phyloP scores from a whole-genome alignment of 1,140 invertebrate species.

The Pseudomyrmex gracilis region DNA sequence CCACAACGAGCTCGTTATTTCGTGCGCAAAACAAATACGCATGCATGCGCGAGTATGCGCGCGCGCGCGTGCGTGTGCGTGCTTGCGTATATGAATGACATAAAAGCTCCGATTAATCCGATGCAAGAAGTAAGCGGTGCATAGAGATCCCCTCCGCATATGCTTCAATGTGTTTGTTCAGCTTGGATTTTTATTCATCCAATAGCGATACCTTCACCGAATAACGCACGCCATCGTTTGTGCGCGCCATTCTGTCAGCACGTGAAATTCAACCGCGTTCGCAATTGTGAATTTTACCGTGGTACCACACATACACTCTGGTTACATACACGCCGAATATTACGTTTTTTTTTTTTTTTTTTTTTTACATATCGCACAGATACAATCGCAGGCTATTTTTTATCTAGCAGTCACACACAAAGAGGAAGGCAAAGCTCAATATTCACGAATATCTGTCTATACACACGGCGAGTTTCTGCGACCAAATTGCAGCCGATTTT shows the following conservation, averaged over 20 bases:
- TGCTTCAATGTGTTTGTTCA: conserved; percentile 52
- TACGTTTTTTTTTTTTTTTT: conserved; percentile 34
- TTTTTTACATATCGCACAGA: conserved; percentile 1
- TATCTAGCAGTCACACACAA: neutral
- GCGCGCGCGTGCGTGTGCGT: too few relatives aligned
- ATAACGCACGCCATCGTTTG: conserved; percentile 55
- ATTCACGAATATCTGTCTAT: neutral
- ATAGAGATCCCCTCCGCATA: conserved; percentile 1
- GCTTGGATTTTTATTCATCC: conserved; percentile 55
- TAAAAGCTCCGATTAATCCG: conserved; percentile 48
- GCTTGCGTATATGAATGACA: neutral
- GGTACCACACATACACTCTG: conserved; percentile 18
- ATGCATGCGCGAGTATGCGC: too few relatives aligned
- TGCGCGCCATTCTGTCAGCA: conserved; percentile 54
- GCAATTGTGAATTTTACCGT: conserved; percentile 50
- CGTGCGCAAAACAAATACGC: conserved; percentile 7
- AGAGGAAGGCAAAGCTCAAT: neutral
- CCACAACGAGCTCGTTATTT: conserved; percentile 5
- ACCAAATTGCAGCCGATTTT: conserved; percentile 7
- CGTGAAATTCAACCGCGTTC: conserved; percentile 48
- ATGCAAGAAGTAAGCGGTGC: conserved; percentile 56
- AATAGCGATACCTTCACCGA: conserved; percentile 53
- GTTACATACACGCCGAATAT: conserved; percentile 41
- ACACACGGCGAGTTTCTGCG: neutral
- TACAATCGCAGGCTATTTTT: conserved; percentile 40